Evolutionary conservation across 2,797 vertebrate genomes (phyloP).

Genomic region (Acridotheres tristis): DNA sequence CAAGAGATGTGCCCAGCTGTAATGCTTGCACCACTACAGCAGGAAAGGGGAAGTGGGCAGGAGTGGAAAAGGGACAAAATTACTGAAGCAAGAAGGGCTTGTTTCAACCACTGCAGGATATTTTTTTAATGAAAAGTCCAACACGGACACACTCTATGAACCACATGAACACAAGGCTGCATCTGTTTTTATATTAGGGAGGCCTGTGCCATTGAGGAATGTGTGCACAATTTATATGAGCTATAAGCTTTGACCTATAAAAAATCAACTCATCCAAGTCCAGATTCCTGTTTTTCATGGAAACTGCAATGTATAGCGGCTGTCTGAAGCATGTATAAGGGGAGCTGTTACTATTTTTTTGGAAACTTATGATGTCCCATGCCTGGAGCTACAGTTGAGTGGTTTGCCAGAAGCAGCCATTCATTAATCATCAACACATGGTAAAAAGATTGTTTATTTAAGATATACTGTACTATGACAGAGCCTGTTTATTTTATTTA

Average conservation of each 20-base stretch:
- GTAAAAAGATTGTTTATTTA: background rate
- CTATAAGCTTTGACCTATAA: slow-evolving; percentile 45
- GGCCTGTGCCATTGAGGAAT: slow-evolving; percentile 23
- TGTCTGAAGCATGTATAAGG: slow-evolving; percentile 35
- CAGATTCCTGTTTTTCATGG: slow-evolving; percentile 67
- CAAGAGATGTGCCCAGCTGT: background rate
- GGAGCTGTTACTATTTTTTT: slow-evolving; percentile 36
- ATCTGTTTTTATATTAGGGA: slow-evolving; percentile 41
- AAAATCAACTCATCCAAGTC: slow-evolving; percentile 44
- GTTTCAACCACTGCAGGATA: background rate
- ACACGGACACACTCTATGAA: background rate
- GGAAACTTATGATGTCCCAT: background rate
- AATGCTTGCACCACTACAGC: background rate
- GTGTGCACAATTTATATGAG: slow-evolving; percentile 32
- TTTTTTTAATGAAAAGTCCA: background rate
- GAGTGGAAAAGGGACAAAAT: background rate
- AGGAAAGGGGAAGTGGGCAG: background rate
- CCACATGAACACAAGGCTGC: background rate
- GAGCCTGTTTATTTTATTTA: background rate
- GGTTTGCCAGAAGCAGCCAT: slow-evolving; percentile 47
- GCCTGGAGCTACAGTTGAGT: slow-evolving; percentile 39
- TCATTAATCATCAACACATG: slow-evolving; percentile 39
- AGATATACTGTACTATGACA: background rate
- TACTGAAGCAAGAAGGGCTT: background rate
- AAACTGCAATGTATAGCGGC: slow-evolving; percentile 30